Evolutionary conservation across 2,113 vertebrate species (phyloP).

Genomic region (Hyla sarda): DNA sequence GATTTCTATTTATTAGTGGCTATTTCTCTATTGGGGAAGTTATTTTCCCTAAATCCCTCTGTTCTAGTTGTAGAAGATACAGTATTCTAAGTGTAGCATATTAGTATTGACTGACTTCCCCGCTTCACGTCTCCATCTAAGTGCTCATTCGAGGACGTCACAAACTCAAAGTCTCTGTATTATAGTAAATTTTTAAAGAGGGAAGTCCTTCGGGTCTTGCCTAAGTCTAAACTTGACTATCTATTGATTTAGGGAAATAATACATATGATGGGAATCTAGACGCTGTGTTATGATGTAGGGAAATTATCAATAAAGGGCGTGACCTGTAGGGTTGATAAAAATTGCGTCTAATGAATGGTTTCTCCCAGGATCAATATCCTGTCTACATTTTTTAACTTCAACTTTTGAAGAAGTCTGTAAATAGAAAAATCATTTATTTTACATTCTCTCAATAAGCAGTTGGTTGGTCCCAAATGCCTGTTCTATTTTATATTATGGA

Average conservation of each 20-base stretch:
- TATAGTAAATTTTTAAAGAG: constrained; percentile 8
- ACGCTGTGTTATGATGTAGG: constrained; percentile 7
- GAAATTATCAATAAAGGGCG: constrained; percentile 45
- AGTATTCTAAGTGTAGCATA: constrained; percentile 8
- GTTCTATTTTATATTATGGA: neutral
- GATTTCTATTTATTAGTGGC: neutral
- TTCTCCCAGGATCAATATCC: constrained; percentile 18
- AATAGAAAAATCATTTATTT: neutral
- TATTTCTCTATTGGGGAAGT: neutral
- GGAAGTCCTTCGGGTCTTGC: constrained; percentile 11
- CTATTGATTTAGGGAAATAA: constrained; percentile 38
- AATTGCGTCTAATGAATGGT: constrained; percentile 40
- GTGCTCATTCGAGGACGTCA: neutral
- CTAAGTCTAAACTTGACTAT: constrained; percentile 15
- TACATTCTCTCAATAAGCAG: neutral
- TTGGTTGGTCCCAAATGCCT: neutral
- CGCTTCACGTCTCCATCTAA: neutral
- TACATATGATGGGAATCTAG: constrained; percentile 29
- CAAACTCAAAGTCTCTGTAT: neutral
- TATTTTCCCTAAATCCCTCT: neutral
- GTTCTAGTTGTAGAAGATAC: neutral
- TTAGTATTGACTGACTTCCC: neutral
- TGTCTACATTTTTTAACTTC: constrained; percentile 32
- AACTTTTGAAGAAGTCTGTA: constrained; percentile 6
- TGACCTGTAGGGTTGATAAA: constrained; percentile 29